A percentile compares a stretch with the other conserved stretches of the same genome.
phyloP scores from a whole-genome alignment of 2,797 vertebrate genomes.

The Rhinogobio ventralis region DNA sequence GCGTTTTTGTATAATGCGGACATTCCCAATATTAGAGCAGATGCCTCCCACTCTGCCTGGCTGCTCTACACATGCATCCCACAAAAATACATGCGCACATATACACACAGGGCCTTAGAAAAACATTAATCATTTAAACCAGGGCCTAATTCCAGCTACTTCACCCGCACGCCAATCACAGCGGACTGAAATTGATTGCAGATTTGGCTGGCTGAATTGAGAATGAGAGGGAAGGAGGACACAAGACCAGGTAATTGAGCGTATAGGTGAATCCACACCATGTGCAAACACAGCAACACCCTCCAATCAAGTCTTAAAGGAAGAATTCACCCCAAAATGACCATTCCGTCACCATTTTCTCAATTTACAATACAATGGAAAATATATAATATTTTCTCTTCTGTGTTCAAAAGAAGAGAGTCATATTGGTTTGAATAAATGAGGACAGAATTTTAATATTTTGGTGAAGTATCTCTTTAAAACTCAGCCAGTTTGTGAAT shows the following conservation, averaged over 20 bases:
- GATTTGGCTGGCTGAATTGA: constrained; percentile 52
- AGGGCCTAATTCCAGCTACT: constrained; percentile 57
- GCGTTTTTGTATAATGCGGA: constrained; percentile 44
- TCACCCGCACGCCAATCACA: constrained; percentile 62
- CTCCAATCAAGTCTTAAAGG: constrained; percentile 37
- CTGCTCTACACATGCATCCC: constrained; percentile 23
- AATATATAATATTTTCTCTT: neutral
- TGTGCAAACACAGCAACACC: constrained; percentile 49
- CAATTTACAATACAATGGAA: constrained; percentile 2
- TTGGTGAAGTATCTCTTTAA: neutral
- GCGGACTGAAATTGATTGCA: constrained; percentile 63
- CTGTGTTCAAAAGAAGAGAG: neutral
- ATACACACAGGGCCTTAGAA: constrained; percentile 49
- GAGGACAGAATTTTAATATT: neutral
- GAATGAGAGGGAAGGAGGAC: constrained; percentile 40
- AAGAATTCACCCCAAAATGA: neutral
- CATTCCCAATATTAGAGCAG: constrained; percentile 45
- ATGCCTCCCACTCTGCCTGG: constrained; percentile 44
- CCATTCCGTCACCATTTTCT: constrained; percentile 8
- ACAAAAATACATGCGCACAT: constrained; percentile 47
- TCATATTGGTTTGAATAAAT: neutral
- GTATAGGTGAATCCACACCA: constrained; percentile 50
- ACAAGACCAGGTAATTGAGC: constrained; percentile 55
- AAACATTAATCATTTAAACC: constrained; percentile 64
- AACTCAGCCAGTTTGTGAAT: neutral